Evolutionary conservation across 2,113 vertebrate species (phyloP), one percentile per base, ranked within the genome.

Genomic region (Egretta garzetta): DNA sequence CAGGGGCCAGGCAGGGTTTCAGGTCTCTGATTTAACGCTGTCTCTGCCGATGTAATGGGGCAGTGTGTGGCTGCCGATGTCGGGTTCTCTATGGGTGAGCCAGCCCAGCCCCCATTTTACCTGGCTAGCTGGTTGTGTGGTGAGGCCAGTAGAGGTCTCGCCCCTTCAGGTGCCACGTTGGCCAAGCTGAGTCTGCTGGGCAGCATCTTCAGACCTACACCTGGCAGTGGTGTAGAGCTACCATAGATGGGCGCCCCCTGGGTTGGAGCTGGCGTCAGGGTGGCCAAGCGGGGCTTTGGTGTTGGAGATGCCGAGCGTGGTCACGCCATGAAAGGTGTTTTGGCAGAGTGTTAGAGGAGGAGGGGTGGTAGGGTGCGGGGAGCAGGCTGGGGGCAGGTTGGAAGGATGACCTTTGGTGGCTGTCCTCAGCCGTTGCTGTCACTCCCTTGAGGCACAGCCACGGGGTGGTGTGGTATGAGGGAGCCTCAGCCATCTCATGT

Each of bases 71-170:
- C 35, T 1, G 0, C 35, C 2, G 0, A 23, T 33, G 32, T 27
- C 1, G 0, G 23, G n/a, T 30, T 41, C 47, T 62, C 39, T 45
- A 47, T 0, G 1, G 43, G 18, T 4, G 8, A 82, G n/a, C 21
- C 64, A 43, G n/a, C n/a, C 39, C 39, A 39, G 39, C 39, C 39
- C 39, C 39, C 39, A 39, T 39, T 39, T 39, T 39, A 39, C 39
- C 39, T 39, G 39, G 39, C 39, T 39, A 39, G 39, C 39, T 45
- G 75, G 30, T 39, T 39, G 39, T 39, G 39, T 39, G 39, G 17
- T 56, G 24, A 6, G 27, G 17, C 49, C 75, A 11, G 15, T 66
- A 32, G 14, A 43, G 67, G 35, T 72, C n/a, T 68, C 17, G 4
- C 18, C 43, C 43, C 22, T 83, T 87, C 27, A 27, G 20, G 55